Evolutionary conservation across 2,888 invertebrate genomes (phyloP), one percentile per base, ranked within the genome.

Genomic region (Cerceris rybyensis): DNA sequence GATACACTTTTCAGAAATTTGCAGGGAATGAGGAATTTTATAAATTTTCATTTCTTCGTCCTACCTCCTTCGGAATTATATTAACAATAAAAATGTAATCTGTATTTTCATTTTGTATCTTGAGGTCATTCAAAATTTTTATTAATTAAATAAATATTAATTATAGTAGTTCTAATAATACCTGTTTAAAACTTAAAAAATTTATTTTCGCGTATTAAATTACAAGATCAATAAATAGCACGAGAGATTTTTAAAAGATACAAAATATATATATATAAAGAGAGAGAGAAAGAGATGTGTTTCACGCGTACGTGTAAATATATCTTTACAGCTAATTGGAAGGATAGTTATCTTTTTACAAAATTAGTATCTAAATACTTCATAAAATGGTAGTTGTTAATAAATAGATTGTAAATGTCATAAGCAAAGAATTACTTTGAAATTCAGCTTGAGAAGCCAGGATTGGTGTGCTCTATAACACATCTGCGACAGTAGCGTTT

Each of bases 381-480:
- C 50, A 78, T 70, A 63, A 79, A 81, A 81, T 49, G 41, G 75
- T 58, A 74, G 64, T 82, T 82, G 79, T 86, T 87, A 88, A 88
- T 88, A 88, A 88, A 88, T 88, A 88, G 73, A 82, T 63, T 67
- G 73, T 55, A 75, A 42, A 55, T 58, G 64, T 46, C 49, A 70
- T 64, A 78, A 82, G 55, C 65, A 66, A 54, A 65, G 41, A 6
- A 63, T 68, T 49, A 17, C 63, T 58, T 43, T 46, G 9, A 77
- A 70, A 50, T 54, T 85, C 85, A 91, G 78, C 91, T 91, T 14
- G 96, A 98, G 92, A 98, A 98, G 42, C 98, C 98, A 79, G 98
- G 98, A 93, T 98, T 98, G 2, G 98, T 98, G 91, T 98, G 98
- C 91, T 98, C 98, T 83, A 98, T 98, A 82, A 98, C 96, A 93